Conservation (phyloP, 2,888 invertebrate species). For the Caenorhabditis sulstoni region DNA sequence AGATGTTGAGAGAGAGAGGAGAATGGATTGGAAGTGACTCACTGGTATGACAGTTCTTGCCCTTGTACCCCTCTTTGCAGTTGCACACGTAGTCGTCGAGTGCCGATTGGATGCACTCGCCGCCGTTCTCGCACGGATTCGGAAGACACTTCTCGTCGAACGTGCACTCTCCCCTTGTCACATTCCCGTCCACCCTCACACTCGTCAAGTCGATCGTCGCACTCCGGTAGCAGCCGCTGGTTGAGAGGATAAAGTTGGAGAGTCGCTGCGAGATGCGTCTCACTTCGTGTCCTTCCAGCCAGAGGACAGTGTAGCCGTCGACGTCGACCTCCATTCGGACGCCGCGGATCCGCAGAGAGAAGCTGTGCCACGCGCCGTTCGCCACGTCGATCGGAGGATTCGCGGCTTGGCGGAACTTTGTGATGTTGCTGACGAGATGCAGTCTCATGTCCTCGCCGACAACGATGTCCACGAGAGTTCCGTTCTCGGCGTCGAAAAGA, state of each 20-base stretch:
- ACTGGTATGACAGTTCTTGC: constrained; percentile 78
- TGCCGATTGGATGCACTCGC: constrained; percentile 71
- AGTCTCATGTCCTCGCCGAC: constrained; percentile 65
- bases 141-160: constrained; percentile 74
- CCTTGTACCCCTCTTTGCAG: constrained; percentile 72
- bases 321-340: constrained; percentile 78
- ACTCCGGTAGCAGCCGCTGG: constrained; percentile 76
- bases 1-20: not conserved
- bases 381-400: constrained; percentile 72
- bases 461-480: constrained; percentile 69
- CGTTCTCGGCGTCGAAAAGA: constrained; percentile 72
- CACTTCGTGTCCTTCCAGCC: constrained; percentile 77
- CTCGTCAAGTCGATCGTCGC: constrained; percentile 75
- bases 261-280: constrained; percentile 68
- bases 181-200: constrained; percentile 68
- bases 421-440: constrained; percentile 69
- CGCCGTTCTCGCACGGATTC: constrained; percentile 76
- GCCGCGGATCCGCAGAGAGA: constrained; percentile 75
- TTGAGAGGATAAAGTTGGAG: constrained; percentile 70
- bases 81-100: constrained; percentile 71
- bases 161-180: constrained; percentile 68
- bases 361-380: constrained; percentile 77
- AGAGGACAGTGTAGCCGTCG: constrained; percentile 75
- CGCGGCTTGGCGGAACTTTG: constrained; percentile 73
- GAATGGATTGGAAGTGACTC: no score